Base-by-base conservation (phyloP, 2,888 invertebrate genomes). In the Bursaphelenchus okinawaensis region DNA sequence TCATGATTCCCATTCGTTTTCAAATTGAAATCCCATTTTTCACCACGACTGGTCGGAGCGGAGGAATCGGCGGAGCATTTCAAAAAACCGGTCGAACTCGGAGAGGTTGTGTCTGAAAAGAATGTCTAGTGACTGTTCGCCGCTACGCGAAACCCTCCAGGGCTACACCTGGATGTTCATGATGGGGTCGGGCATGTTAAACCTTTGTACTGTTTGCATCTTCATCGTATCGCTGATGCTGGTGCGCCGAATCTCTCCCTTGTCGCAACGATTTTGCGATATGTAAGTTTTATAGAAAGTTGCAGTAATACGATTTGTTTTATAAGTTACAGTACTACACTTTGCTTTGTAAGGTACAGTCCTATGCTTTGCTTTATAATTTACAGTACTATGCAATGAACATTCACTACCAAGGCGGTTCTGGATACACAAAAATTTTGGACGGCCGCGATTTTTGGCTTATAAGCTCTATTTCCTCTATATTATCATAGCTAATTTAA, bases 81-180 rank as follows among this genome's bases (percentile, higher is more conserved):
- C 56, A 65, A 80, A 80, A 77, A 79, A 77, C 40, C 71, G 65
- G 55, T 80, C 75, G 63, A 73, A 79, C 57, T 79, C 76, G 28
- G 68, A 68, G 52, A 80, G 55, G 63, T 80, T 80, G 68, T 80
- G 80, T 29, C 63, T 67, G 55, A 29, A 69, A 54, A 50, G 1
- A 8, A 26, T 1, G 4, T 9, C 19, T 12, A 56, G 26, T 27
- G 26, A 19, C n/a, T n/a, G n/a, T n/a, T n/a, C n/a, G n/a, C n/a
- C n/a, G n/a, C n/a, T n/a, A n/a, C n/a, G n/a, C n/a, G n/a, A 22
- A 4, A 50, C 52, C n/a, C 19, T 27, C 16, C 16, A 9, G 9
- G 60, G n/a, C 40, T 59, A 59, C 50, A 27, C 50, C 26, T 59
- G 60, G 60, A 55, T 59, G 60, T 22, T 50, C 20, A 7, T 59